Evolutionary conservation across 2,113 vertebrate species (phyloP).

Genomic region (Jaculus jaculus): DNA sequence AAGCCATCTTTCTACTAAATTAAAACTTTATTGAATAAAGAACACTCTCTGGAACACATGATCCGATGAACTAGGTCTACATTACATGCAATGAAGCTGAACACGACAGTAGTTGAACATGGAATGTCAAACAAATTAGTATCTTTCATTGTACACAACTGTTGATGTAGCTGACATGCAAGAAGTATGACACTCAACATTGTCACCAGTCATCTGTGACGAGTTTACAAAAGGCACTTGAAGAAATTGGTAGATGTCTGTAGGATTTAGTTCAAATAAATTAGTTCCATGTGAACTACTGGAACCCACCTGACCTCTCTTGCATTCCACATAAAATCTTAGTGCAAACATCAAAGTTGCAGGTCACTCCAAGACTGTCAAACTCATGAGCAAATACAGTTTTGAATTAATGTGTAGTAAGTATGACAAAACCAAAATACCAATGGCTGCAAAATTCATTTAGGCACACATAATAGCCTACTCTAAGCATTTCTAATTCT

Average conservation of each 20-base stretch:
- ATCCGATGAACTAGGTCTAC: conserved; percentile 86
- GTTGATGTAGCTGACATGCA: conserved; percentile 82
- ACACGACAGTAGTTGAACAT: conserved; percentile 91
- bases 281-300: conserved; percentile 93
- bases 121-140: conserved; percentile 89
- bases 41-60: conserved; percentile 91
- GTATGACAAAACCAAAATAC: conserved; percentile 78
- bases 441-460: conserved; percentile 86
- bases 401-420: conserved; percentile 83
- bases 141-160: conserved; percentile 83
- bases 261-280: conserved; percentile 93
- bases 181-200: conserved; percentile 80
- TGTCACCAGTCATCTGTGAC: conserved; percentile 79
- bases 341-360: conserved; percentile 96
- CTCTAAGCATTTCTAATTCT: conserved; percentile 94
- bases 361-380: conserved; percentile 84
- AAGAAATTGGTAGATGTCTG: conserved; percentile 85
- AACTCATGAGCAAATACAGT: conserved; percentile 75
- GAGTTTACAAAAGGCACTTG: conserved; percentile 78
- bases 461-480: conserved; percentile 90
- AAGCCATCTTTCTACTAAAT: conserved; percentile 88
- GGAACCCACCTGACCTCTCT: conserved; percentile 89
- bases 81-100: conserved; percentile 91
- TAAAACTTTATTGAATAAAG: conserved; percentile 99
- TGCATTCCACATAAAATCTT: conserved; percentile 91